Evolutionary conservation across 2,888 invertebrate genomes (phyloP).

Genomic region (Epinotia demarniana): DNA sequence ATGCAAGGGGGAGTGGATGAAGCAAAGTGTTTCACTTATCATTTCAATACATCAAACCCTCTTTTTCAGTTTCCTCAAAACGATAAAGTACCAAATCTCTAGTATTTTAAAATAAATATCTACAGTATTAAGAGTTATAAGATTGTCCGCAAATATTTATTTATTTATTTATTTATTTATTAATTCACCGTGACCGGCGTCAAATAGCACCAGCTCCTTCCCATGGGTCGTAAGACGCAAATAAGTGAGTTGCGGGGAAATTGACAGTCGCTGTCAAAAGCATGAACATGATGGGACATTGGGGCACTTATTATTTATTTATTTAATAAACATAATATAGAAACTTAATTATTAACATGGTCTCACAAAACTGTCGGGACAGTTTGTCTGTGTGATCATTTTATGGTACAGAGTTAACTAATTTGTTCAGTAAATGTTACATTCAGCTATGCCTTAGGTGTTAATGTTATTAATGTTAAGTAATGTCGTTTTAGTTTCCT

Average conservation of each 20-base stretch:
- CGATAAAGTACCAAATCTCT: not conserved
- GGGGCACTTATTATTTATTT: no score
- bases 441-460: no score
- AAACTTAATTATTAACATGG: no score
- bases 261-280: not conserved
- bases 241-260: slow-evolving; percentile 4
- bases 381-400: no score
- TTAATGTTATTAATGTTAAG: no score
- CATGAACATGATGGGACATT: not conserved
- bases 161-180: no score
- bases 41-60: not conserved
- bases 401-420: no score
- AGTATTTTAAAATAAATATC: not conserved
- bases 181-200: not conserved
- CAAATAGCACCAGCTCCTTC: not conserved
- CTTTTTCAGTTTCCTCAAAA: not conserved
- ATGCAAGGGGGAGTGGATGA: not conserved
- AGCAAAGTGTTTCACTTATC: not conserved
- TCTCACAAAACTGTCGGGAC: no score
- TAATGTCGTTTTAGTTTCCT: no score
- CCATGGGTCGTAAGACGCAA: not conserved
- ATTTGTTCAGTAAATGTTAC: no score
- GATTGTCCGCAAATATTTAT: no score
- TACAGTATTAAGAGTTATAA: not conserved
- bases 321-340: no score